These are phyloP conservation scores for Euphonia xanthogaster DNA, from an alignment of 2,797 vertebrate species.

Conservation along the genomic window DNA sequence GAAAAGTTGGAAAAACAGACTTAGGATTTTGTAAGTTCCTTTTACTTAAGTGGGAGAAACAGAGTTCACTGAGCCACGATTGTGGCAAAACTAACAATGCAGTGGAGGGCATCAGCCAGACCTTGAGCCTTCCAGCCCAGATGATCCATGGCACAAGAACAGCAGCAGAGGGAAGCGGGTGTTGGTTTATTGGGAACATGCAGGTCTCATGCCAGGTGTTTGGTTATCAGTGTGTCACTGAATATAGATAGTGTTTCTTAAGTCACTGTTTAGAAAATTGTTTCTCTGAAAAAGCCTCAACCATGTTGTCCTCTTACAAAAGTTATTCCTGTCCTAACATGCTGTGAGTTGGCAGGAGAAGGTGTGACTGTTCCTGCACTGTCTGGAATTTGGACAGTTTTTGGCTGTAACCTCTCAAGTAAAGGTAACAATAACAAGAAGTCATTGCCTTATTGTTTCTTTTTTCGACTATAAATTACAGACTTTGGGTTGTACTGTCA, in stretches of 20 bases:
- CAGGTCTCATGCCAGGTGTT: background rate
- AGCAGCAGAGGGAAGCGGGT: background rate
- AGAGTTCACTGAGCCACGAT: background rate
- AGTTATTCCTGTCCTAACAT: conserved; percentile 52
- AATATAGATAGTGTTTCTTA: background rate
- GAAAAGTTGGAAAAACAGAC: background rate
- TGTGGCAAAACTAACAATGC: background rate
- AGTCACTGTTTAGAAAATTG: background rate
- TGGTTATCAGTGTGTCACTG: background rate
- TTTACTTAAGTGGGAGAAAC: background rate
- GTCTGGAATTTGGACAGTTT: conserved; percentile 69
- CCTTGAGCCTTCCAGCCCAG: background rate
- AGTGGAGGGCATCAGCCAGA: background rate
- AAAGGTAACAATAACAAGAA: conserved; percentile 69
- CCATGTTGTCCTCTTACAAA: conserved; percentile 24
- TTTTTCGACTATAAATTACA: conserved; percentile 51
- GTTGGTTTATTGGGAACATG: background rate
- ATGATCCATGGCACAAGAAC: background rate
- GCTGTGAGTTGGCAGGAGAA: conserved; percentile 42
- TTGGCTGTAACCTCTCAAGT: conserved; percentile 66
- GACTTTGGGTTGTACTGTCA: conserved; percentile 35
- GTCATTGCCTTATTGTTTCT: conserved; percentile 41
- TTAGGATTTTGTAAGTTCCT: background rate
- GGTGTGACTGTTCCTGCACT: conserved; percentile 50
- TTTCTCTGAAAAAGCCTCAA: background rate